These are phyloP conservation scores for Coelopa frigida DNA, from an alignment of 1,140 invertebrate species.

Conservation along the genomic window DNA sequence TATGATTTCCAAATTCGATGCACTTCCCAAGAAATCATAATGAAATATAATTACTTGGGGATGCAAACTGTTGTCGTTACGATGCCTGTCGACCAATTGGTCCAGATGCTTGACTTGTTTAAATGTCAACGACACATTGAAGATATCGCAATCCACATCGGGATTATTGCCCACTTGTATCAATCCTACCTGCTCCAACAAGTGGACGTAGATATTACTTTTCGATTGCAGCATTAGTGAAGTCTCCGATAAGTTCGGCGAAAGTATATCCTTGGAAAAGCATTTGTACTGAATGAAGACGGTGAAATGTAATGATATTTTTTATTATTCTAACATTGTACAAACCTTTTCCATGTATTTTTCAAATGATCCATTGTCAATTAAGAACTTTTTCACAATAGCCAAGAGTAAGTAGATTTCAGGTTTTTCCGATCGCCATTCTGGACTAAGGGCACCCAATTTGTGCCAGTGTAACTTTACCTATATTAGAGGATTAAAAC, in stretches of 20 bases:
- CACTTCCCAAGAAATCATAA: constrained; percentile 36
- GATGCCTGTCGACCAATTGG: constrained; percentile 18
- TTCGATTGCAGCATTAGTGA: constrained; percentile 35
- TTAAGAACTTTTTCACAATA: constrained; percentile 30
- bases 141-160: constrained; percentile 32
- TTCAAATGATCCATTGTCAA: constrained; percentile 12
- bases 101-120: constrained; percentile 28
- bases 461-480: constrained; percentile 37
- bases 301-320: not conserved
- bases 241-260: constrained; percentile 25
- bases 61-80: not conserved
- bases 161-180: constrained; percentile 39
- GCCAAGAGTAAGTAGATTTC: constrained; percentile 30
- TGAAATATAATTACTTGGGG: constrained; percentile 16
- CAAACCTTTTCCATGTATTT: constrained; percentile 5
- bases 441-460: constrained; percentile 23
- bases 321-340: not conserved
- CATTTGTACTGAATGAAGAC: not conserved
- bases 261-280: not conserved
- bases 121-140: constrained; percentile 30
- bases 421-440: constrained; percentile 29
- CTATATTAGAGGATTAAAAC: constrained; percentile 9
- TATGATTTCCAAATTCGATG: constrained; percentile 28
- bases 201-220: constrained; percentile 37
- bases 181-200: constrained; percentile 30